phyloP scores from a whole-genome alignment of 2,113 vertebrate species.

The Corydoras sp. region DNA sequence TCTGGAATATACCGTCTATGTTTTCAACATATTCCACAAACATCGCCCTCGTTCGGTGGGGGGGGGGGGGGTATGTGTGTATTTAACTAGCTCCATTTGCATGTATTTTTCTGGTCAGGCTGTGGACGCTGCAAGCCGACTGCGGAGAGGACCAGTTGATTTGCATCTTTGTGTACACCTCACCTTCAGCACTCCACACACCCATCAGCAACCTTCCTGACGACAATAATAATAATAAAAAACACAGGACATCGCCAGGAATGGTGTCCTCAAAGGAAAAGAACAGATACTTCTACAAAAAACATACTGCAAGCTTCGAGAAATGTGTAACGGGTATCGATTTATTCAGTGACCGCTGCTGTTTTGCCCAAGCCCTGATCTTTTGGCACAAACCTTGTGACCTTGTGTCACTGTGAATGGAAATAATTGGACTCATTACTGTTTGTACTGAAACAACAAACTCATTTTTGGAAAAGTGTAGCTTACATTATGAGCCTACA shows the following conservation, averaged over 20 bases:
- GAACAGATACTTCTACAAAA: too few relatives aligned
- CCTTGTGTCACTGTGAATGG: too few relatives aligned
- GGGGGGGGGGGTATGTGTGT: neutral
- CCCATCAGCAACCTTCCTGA: constrained; percentile 8
- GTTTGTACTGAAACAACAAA: too few relatives aligned
- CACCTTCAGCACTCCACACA: constrained; percentile 25
- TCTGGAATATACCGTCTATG: neutral
- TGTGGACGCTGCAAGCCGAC: constrained; percentile 56
- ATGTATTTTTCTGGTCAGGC: constrained; percentile 59
- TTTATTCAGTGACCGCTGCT: too few relatives aligned
- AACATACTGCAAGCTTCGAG: too few relatives aligned
- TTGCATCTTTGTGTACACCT: constrained; percentile 59
- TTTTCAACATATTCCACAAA: neutral
- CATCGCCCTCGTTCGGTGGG: neutral
- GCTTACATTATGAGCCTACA: too few relatives aligned
- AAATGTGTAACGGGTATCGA: too few relatives aligned
- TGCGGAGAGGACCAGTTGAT: constrained; percentile 59
- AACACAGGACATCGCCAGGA: neutral
- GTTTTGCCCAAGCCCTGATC: too few relatives aligned
- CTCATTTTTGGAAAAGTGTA: too few relatives aligned
- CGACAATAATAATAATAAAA: neutral
- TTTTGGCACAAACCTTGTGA: too few relatives aligned
- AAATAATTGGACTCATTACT: too few relatives aligned
- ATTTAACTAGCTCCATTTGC: constrained; percentile 74
- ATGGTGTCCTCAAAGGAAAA: too few relatives aligned